Evolutionary conservation across 2,113 vertebrate genomes (phyloP).

Genomic region (Neolamprologus fasciatus): DNA sequence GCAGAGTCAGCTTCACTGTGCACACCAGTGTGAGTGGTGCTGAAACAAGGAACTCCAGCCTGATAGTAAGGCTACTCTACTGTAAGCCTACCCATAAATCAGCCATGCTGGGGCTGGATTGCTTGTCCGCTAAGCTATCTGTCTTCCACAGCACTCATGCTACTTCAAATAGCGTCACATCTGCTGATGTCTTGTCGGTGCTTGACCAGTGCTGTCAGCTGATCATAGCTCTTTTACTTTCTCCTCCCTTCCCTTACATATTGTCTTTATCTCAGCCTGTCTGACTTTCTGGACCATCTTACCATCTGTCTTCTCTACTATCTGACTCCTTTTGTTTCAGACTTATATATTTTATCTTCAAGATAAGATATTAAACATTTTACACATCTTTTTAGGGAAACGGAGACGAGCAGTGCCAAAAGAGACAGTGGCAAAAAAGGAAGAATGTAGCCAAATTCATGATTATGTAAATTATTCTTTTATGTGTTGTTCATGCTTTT

Average conservation of each 20-base stretch:
- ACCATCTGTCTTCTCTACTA: background rate
- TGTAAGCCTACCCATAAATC: background rate
- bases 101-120: background rate
- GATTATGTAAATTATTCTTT: rapidly evolving
- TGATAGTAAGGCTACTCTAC: background rate
- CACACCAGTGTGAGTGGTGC: background rate
- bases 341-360: background rate
- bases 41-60: background rate
- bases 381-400: background rate
- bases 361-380: background rate
- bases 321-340: background rate
- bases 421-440: background rate
- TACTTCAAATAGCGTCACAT: conserved; percentile 12
- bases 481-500: background rate
- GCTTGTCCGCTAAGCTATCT: background rate
- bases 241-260: background rate
- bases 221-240: background rate
- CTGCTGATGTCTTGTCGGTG: conserved; percentile 21
- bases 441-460: background rate
- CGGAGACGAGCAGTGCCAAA: background rate
- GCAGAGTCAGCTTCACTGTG: background rate
- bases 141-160: background rate
- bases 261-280: background rate
- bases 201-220: conserved; percentile 4
- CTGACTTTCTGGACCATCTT: background rate